Base-by-base conservation (phyloP, 2,888 invertebrate species). In the Junonia oenone region DNA sequence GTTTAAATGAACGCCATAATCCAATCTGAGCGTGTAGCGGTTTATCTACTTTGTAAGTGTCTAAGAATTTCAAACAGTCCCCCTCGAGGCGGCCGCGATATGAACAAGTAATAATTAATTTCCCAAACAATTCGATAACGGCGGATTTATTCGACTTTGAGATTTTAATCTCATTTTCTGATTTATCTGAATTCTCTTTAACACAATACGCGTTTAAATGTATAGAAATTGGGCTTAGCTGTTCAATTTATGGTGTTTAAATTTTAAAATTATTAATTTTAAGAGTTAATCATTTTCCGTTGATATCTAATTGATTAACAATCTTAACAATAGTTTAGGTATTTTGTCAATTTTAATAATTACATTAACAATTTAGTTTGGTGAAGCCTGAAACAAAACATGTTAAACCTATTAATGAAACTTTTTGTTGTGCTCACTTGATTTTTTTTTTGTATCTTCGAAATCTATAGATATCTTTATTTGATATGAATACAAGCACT, bases 101-200 rank as follows among this genome's bases (percentile, higher is more conserved):
- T 72, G 73, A 75, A 66, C 76, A 70, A 72, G 70, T 72, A 68
- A 73, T 75, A 78, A 78, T 82, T 81, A 83, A 82, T 81, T 78
- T 69, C 61, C 61, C 71, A 73, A 83, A 81, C 77, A 81, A 72
- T 59, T 69, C 71, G 75, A 76, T 81, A 76, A 69, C 71, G 66
- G 61, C 66, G 72, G 71, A 81, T 82, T 83, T 82, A 81, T 83
- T 75, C 65, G 73, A 77, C 73, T 80, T 74, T 63, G 31, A 64
- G 59, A 76, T 76, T 77, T 73, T 74, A 75, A 78, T 74, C 75
- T 68, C 54, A 49, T 51, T 48, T 51, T 45, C 37, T 45, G 50
- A 50, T 59, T 59, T 53, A 55, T 56, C 45, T 52, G 43, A 19
- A 33, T 47, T 47, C 40, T 2, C 13, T 43, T 43, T 43, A 43